Evolutionary conservation across 2,113 vertebrate genomes (phyloP).

Genomic region (Murina feae): DNA sequence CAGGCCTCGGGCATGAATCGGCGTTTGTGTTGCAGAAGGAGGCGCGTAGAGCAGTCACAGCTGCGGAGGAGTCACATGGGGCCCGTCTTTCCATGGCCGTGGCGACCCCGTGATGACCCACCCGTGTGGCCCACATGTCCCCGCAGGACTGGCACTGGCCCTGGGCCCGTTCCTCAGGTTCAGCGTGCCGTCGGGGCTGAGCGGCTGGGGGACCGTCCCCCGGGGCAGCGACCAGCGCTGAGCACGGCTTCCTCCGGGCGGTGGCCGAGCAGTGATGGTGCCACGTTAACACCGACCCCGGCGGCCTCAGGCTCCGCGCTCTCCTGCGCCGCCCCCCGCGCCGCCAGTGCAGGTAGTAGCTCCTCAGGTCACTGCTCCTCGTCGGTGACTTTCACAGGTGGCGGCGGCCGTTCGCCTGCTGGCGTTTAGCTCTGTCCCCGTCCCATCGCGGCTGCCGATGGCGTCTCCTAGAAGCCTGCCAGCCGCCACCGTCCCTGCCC

Average conservation of each 20-base stretch:
- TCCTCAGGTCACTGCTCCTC: conserved; percentile 6
- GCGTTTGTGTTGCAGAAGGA: fast-evolving
- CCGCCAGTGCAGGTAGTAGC: conserved; percentile 9
- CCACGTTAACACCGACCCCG: conserved; percentile 6
- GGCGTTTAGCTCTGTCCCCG: not conserved
- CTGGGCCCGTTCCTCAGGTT: fast-evolving
- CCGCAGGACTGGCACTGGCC: fast-evolving
- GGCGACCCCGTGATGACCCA: not conserved
- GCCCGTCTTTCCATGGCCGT: fast-evolving
- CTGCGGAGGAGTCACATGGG: fast-evolving
- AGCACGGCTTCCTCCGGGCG: not conserved
- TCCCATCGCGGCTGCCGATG: fast-evolving
- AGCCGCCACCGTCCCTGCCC: not conserved
- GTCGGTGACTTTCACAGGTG: conserved; percentile 38
- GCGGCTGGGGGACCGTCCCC: not conserved
- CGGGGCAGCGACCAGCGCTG: not conserved
- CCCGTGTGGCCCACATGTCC: fast-evolving
- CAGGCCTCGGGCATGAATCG: fast-evolving
- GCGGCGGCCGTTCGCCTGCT: not conserved
- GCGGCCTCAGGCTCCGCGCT: conserved; percentile 4
- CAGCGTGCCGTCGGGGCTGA: not conserved
- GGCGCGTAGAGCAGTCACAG: fast-evolving
- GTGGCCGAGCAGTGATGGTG: conserved; percentile 1
- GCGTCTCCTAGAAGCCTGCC: not conserved
- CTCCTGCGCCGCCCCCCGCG: not conserved